A percentile compares a stretch with the other conserved stretches of the same genome.
phyloP scores from a whole-genome alignment of 2,113 vertebrate species.

The Pygoscelis adeliae region DNA sequence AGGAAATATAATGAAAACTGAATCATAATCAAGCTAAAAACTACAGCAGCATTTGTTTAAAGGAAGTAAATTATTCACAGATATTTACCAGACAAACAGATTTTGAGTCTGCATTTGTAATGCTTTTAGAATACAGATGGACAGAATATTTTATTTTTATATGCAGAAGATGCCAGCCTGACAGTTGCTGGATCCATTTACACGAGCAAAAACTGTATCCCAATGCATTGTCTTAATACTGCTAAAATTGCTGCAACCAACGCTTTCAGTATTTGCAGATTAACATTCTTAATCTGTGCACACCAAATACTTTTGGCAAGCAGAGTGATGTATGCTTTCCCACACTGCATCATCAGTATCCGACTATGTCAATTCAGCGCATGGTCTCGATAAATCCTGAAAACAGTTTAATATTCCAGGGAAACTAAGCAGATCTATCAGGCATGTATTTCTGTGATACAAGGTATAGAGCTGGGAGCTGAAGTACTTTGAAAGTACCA shows the following conservation, averaged over 20 bases:
- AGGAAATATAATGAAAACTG: neutral
- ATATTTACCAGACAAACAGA: neutral
- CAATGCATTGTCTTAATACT: neutral
- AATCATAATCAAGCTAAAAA: neutral
- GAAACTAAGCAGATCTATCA: neutral
- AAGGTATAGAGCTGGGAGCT: neutral
- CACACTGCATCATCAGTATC: neutral
- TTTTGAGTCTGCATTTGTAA: neutral
- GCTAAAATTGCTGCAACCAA: neutral
- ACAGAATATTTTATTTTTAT: neutral
- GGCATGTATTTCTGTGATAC: neutral
- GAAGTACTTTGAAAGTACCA: neutral
- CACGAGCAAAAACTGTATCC: neutral
- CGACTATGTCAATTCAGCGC: neutral
- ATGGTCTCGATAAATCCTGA: neutral
- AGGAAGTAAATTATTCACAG: neutral
- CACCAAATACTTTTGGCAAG: neutral
- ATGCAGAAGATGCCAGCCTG: neutral
- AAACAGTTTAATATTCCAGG: neutral
- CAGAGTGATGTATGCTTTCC: neutral
- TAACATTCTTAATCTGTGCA: neutral
- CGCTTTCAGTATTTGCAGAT: neutral
- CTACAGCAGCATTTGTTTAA: neutral
- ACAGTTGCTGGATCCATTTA: neutral
- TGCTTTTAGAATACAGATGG: neutral